Base-by-base conservation (phyloP, 1,140 invertebrate genomes). In the Eupeodes corollae region DNA sequence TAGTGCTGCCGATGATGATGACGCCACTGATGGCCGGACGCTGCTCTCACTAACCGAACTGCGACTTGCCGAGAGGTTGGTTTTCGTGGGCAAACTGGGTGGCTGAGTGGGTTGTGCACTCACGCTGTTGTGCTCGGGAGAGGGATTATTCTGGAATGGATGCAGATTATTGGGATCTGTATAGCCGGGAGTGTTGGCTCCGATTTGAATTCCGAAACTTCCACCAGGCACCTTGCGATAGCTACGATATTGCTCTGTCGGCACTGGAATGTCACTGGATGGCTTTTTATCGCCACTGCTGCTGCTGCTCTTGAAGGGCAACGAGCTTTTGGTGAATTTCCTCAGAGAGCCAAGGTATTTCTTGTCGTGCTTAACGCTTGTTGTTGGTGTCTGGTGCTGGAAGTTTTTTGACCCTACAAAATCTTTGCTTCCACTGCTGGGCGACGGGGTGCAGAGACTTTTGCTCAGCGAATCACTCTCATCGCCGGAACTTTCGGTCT, bases 401-500 rank as follows among this genome's bases (percentile, higher is more conserved):
- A 26, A 32, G 48, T 53, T 45, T 42, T 52, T 39, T 42, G 47
- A 34, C 30, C 21, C 11, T 40, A 64, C 41, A 40, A 14, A 18
- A 42, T 19, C 11, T 43, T 38, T 19, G 39, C 10, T n/a, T 19
- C 21, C 43, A 45, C 41, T 32, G 62, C 62, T 40, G 3, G 63
- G 63, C 9, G 63, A 66, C 5, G 62, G 60, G 1, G 63, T 66
- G n/a, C 58, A 63, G 3, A 65, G 52, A 55, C 56, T 64, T 52
- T 57, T 66, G 55, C 51, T 44, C 14, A 59, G 46, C 15, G 55
- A 56, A 35, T 66, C 60, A 14, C 46, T 54, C 48, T 83, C 84
- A 1, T 72, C 72, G 37, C 84, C 82, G 1, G 82, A 84, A 51
- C 86, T 86, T 52, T 89, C 87, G 1, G 83, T 86, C 70, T 88